Evolutionary conservation across 2,113 vertebrate genomes (phyloP), one percentile per base, ranked within the genome.

Genomic region (Numida meleagris): DNA sequence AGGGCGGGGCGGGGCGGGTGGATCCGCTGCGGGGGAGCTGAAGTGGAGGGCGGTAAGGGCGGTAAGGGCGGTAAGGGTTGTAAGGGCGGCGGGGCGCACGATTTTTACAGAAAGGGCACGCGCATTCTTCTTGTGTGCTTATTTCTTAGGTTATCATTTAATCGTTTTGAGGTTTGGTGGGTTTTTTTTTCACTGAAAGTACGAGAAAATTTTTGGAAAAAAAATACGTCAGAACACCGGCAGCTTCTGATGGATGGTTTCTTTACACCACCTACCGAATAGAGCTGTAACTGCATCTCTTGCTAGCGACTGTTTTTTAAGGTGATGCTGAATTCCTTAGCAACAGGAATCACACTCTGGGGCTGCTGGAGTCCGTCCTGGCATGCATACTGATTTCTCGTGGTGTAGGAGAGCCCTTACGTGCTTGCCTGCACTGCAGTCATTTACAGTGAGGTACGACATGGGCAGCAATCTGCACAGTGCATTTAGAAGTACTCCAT

Each of bases 81-180:
- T 10, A 20, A 23, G 46, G 46, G 25, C 14, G 27, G 15, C 29
- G 51, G 29, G 51, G 9, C 7, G 8, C 27, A 15, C 27, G 27
- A 15, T 27, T 27, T 18, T 21, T 46, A 4, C 14, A 9, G 53
- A 20, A 36, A 6, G 29, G 57, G 34, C 9, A 6, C 5, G 2
- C 12, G 4, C 2, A 0, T 51, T 10, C 4, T 34, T 24, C 17
- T 31, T 12, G 9, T 0, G 0, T 57, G 6, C 4, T 57, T 55
- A 21, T 55, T 43, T 13, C 40, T 29, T 46, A 18, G 27, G 6
- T 63, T 65, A 19, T 33, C 9, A 1, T 53, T 31, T 29, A 25
- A n/a, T 50, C 10, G 3, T 27, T 51, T 51, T 14, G 25, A 15
- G 50, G 50, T 24, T 25, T 27, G n/a, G n/a, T n/a, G n/a, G n/a